Evolutionary conservation across 2,113 vertebrate species (phyloP), one percentile per base, ranked within the genome.

Genomic region (Percina caprodes): DNA sequence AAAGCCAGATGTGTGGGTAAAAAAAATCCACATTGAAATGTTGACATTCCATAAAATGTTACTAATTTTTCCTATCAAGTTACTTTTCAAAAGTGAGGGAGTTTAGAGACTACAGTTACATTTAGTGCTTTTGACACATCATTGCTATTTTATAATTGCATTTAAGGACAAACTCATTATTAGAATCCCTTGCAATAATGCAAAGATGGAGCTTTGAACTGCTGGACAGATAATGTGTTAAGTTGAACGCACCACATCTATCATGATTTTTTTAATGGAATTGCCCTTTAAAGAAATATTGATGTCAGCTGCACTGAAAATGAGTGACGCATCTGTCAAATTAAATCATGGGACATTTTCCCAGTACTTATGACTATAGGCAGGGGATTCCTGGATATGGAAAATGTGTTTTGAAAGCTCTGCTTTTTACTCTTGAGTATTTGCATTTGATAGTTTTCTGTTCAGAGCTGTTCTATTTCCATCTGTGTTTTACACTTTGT

Each of bases 1-100:
- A 66, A 69, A 65, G 16, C 45, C 60, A 73, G 67, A 69, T 77
- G 33, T 65, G 45, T 69, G 61, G 35, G 61, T 46, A 26, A 30
- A 35, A 51, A 51, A 26, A 67, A 51, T 85, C 74, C 80, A 74
- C 54, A 61, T 23, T 33, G 45, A 80, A 69, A 74, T 67, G 21
- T 82, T 63, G 30, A 92, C 94, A 94, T 94, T 95, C 94, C 94
- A 91, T 88, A 54, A 82, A 30, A 51, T 77, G 35, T 65, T 26
- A 35, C 68, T 21, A 1, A 58, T 61, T 26, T 54, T 76, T 72
- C 72, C 42, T 30, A 33, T 45, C 42, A 10, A 74, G 55, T 67
- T 56, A 33, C 54, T 77, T 85, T 65, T 76, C 46, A 54, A 52
- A 60, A 65, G 62, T 73, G 49, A 46, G 6, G 68, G 7, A 42